Evolutionary conservation across 2,797 vertebrate genomes (phyloP).

Genomic region (Lagodon rhomboides): DNA sequence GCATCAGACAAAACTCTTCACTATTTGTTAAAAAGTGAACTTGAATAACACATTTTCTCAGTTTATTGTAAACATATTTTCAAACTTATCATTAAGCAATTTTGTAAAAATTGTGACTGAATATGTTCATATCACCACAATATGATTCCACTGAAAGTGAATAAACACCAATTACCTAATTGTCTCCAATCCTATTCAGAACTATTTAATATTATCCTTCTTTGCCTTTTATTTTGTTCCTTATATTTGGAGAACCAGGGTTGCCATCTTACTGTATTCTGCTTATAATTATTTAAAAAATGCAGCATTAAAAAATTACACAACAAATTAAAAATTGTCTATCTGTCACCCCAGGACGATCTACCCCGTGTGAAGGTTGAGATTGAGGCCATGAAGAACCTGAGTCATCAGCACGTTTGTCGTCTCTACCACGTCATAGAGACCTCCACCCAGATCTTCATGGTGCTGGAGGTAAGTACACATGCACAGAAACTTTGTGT

Average conservation of each 20-base stretch:
- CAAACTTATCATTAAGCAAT: not conserved
- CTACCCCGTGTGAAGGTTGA: slow-evolving; percentile 94
- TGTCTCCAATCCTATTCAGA: not conserved
- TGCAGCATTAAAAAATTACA: not conserved
- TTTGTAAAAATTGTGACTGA: not conserved
- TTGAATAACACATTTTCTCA: not conserved
- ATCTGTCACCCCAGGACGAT: slow-evolving; percentile 87
- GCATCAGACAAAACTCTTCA: not conserved
- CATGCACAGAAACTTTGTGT: not conserved
- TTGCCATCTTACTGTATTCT: not conserved
- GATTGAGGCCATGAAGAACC: slow-evolving; percentile 95
- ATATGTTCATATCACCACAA: not conserved
- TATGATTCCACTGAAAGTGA: not conserved
- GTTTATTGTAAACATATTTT: not conserved
- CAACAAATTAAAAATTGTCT: not conserved
- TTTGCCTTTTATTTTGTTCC: not conserved
- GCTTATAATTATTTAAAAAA: no score
- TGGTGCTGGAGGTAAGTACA: slow-evolving; percentile 92
- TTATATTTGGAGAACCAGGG: not conserved
- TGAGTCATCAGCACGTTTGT: slow-evolving; percentile 95
- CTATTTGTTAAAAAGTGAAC: not conserved
- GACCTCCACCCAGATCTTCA: slow-evolving; percentile 93
- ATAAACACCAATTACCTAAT: not conserved
- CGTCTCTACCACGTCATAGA: slow-evolving; percentile 95
- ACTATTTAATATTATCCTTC: not conserved